Base-by-base conservation (phyloP, 2,888 invertebrate genomes). In the Agrochola lychnidis region DNA sequence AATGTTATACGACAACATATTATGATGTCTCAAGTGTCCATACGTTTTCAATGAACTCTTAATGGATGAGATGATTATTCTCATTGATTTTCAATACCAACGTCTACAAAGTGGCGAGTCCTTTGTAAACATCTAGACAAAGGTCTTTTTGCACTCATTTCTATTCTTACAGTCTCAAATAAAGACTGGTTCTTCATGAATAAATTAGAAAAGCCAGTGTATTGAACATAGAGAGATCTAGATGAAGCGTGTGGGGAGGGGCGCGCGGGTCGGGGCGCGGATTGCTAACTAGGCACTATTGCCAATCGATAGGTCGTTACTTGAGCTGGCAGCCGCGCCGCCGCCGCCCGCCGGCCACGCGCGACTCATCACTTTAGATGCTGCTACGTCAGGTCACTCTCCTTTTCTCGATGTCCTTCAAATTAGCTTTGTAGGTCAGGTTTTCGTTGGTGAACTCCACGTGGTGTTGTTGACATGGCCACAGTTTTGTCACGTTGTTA, bases 401-500 rank as follows among this genome's bases (percentile, higher is more conserved):
- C 96, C 96, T 96, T 96, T 96, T 96, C 96, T 95, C 95, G 95
- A 94, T 96, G 96, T 96, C 96, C 96, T 96, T 96, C 96, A 96
- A 96, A 96, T 96, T 96, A 96, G 96, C 96, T 96, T 95, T 96
- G 96, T 96, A 96, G 96, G 96, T 96, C 96, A 96, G 96, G 96
- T 95, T 95, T 95, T 95, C 93, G 93, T 92, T 92, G 91, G 93
- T 91, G 89, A 92, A 91, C 90, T 93, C 94, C 96, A 96, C 96
- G 96, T 96, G 96, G 93, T 92, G 90, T 94, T 96, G 95, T 96
- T 96, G 95, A 94, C 94, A 91, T 89, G 89, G 90, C 87, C 87
- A 90, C 87, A 79, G 88, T 82, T 82, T 74, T 84, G 81, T 85
- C 81, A 86, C 82, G 78, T 78, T 80, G 72, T 42, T 63, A 63